Evolutionary conservation across 2,113 vertebrate genomes (phyloP).

Genomic region (Neolamprologus toae): DNA sequence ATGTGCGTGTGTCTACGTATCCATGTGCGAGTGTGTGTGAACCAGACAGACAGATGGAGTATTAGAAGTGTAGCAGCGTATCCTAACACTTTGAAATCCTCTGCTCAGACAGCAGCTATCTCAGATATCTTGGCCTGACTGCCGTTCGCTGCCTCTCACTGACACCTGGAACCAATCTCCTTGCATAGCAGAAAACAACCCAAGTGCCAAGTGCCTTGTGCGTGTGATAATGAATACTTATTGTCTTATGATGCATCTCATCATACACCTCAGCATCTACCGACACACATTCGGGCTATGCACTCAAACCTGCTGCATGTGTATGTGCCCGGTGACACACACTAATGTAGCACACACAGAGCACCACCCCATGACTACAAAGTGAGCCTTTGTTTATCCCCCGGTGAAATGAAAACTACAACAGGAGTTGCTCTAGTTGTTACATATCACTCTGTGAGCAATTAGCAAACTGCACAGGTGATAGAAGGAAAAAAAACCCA

Average conservation of each 20-base stretch:
- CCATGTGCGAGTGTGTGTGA: conserved; percentile 20
- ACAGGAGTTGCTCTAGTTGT: conserved; percentile 40
- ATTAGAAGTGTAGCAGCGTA: conserved; percentile 54
- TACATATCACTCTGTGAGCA: conserved; percentile 61
- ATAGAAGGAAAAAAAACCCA: background rate
- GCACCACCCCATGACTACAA: conserved; percentile 4
- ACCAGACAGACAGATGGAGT: conserved; percentile 21
- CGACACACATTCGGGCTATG: background rate
- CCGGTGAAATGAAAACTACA: conserved; percentile 45
- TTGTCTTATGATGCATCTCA: conserved; percentile 29
- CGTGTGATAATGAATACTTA: conserved; percentile 32
- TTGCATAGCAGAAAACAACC: conserved; percentile 4
- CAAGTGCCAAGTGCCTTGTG: background rate
- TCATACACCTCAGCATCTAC: conserved; percentile 29
- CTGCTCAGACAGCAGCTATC: conserved; percentile 59
- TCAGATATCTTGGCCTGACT: conserved; percentile 50
- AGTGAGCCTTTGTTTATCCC: conserved; percentile 50
- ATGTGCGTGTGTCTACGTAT: conserved; percentile 10
- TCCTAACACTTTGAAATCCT: conserved; percentile 68
- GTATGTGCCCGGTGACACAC: background rate
- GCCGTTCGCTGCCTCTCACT: conserved; percentile 33
- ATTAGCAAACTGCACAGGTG: conserved; percentile 60
- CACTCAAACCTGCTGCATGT: background rate
- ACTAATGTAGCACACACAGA: background rate
- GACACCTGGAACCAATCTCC: conserved; percentile 45